Evolutionary conservation across 2,888 invertebrate species (phyloP).

Genomic region (Lacanobia wlatinum): DNA sequence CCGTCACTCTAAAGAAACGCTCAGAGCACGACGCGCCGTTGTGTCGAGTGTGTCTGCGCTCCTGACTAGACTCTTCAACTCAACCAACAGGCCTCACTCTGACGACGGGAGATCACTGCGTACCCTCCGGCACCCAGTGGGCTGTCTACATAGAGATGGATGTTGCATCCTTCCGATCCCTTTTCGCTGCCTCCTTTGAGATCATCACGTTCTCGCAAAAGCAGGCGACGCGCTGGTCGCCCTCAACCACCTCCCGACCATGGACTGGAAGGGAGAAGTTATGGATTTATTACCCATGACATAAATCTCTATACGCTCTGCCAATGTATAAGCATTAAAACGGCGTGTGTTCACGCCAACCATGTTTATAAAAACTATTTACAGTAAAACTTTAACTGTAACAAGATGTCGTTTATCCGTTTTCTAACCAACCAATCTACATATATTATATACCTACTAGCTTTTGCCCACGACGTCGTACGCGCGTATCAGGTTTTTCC

Average conservation of each 20-base stretch:
- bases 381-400: slow-evolving; percentile 7
- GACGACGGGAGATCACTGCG: background rate
- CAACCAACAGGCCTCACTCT: background rate
- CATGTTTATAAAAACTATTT: slow-evolving; percentile 20
- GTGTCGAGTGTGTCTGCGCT: background rate
- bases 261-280: no score
- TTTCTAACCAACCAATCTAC: slow-evolving; percentile 12
- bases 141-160: no score
- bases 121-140: background rate
- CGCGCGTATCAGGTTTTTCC: no score
- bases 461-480: no score
- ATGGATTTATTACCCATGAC: no score
- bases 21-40: background rate
- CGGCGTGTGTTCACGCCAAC: background rate
- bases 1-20: background rate
- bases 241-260: no score
- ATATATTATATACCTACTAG: no score
- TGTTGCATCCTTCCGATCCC: no score
- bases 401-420: slow-evolving; percentile 9
- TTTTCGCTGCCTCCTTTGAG: no score
- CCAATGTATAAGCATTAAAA: slow-evolving; percentile 1
- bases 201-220: no score
- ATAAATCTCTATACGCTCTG: no score
- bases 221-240: no score
- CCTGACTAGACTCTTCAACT: background rate